Base-by-base conservation (phyloP, 2,888 invertebrate genomes). In the Drosophila acutilabella region DNA sequence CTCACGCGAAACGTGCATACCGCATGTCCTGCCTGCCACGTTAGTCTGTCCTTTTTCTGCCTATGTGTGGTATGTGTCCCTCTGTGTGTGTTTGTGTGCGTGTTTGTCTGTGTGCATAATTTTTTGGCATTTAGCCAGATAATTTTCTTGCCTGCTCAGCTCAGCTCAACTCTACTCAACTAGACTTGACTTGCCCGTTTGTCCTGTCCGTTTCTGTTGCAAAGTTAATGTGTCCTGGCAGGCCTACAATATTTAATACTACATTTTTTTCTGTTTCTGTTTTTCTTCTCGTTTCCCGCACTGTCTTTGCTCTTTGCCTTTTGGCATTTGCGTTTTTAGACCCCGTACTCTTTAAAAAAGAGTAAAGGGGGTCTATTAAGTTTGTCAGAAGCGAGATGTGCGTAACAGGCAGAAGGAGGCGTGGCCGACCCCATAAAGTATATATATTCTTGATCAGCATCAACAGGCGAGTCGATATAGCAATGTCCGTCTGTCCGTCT, bases 91-190 rank as follows among this genome's bases (percentile, higher is more conserved):
- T 23, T 11, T 62, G 20, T 53, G 4, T 58, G 4, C 60, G 11
- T 69, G 33, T 61, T 13, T 69, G 44, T 71, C 36, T 62, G 64
- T 78, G 71, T 56, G 70, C 74, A 74, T 74, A 71, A 78, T 78
- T 74, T 80, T 71, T 80, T 83, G 78, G 84, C 72, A 71, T 67
- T 71, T 74, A 71, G 79, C 81, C 72, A 81, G 79, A 80, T 79
- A 81, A 80, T 81, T 78, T 81, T 78, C 64, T 74, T 79, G 81
- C 81, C 78, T 79, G 74, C 81, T 78, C 78, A 81, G 74, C 81
- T 78, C 78, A 81, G 78, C 72, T 72, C 61, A 70, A 61, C 66
- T 60, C 45, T 26, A 62, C 44, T 64, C 57, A 38, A 65, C 53
- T 61, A 36, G 41, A 59, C 57, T 54, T 45, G 52, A 62, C 61